Percentiles rank a stretch among this genome's conserved stretches.
These are phyloP conservation scores for Papilio gigon DNA, from an alignment of 2,888 invertebrate species.

Conservation along the genomic window DNA sequence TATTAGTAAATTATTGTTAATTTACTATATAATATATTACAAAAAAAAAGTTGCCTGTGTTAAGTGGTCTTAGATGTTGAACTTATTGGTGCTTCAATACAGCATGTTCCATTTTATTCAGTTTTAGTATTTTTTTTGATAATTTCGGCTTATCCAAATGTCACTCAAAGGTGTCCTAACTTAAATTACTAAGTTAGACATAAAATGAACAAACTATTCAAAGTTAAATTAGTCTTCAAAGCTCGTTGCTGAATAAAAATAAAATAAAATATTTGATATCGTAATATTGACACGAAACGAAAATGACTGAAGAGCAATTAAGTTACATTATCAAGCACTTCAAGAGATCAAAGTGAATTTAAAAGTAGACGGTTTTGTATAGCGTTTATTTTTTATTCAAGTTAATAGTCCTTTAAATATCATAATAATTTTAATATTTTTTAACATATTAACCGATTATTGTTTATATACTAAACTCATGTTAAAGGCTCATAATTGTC, in stretches of 20 bases:
- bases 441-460: neutral
- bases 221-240: neutral
- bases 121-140: neutral
- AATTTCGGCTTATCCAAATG: neutral
- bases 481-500: no score
- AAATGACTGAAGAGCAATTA: conserved; percentile 16
- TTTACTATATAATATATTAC: no score
- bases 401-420: neutral
- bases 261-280: neutral
- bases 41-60: no score
- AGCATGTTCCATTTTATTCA: no score
- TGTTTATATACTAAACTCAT: neutral
- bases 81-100: no score
- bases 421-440: neutral
- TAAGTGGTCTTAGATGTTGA: no score
- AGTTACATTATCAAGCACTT: conserved; percentile 19
- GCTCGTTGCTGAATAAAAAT: neutral
- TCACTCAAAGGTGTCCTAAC: neutral
- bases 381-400: neutral
- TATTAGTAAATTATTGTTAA: no score
- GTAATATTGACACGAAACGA: conserved; percentile 13
- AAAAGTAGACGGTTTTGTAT: neutral
- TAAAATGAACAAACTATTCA: neutral
- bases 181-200: neutral
- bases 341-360: conserved; percentile 12